Evolutionary conservation across 1,140 invertebrate genomes (phyloP), one percentile per base, ranked within the genome.

Genomic region (Formica selysi): DNA sequence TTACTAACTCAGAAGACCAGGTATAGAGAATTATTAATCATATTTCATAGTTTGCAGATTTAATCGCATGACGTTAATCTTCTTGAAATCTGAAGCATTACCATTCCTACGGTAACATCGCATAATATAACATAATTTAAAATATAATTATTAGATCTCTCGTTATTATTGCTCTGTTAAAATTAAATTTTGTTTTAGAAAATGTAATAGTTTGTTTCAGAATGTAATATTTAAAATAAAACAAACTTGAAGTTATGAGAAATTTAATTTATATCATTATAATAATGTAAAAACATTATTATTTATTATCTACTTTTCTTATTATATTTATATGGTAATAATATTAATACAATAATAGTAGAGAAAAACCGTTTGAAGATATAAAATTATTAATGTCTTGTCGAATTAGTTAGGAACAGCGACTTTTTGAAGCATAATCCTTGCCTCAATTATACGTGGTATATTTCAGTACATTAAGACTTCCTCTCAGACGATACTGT

Each of bases 11-110:
- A 59, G 29, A 71, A 13, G 51, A 85, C 36, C 54, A 51, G 6
- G 0, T 16, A 8, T 41, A 57, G 41, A 6, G n/a, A 71, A 57
- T 65, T 51, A 26, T 22, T 74, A 88, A 85, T 74, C 19, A 41
- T 10, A 10, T 85, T 67, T 48, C 62, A 38, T 80, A 68, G 44
- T 76, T 74, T 26, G 36, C n/a, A 64, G 36, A 51, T 79, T 85
- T 62, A 61, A 19, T 48, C 3, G 3, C 16, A 36, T 59, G 0
- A 76, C 19, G 13, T 36, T 59, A 22, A 62, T 44, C 7, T 4
- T 32, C 8, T 83, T 54, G 36, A 44, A 74, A 86, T 38, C 22
- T 57, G 44, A 36, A 44, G 1, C 1, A 10, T 26, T 13, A 10
- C 44, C 10, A 36, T 81, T 81, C 22, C n/a, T 62, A 44, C 22